Evolutionary conservation across 1,140 invertebrate genomes (phyloP).

Genomic region (Aphelinus atriplicis): DNA sequence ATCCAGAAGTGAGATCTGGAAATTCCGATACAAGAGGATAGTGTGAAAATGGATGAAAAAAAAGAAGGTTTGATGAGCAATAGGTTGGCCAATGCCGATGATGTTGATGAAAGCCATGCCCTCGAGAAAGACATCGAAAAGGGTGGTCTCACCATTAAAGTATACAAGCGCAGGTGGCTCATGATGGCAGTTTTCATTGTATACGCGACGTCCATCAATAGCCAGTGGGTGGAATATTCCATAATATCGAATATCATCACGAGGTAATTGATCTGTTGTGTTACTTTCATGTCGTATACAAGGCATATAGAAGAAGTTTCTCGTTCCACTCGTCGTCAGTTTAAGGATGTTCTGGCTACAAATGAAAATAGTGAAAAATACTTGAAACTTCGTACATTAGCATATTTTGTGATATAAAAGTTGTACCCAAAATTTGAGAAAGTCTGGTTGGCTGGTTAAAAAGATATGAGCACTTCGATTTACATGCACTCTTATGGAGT

Average conservation of each 20-base stretch:
- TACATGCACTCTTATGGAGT: too few species aligned
- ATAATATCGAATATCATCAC: conserved; percentile 68
- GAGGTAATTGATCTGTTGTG: conserved; percentile 47
- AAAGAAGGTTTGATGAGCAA: background rate
- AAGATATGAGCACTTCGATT: too few species aligned
- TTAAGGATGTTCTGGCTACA: too few species aligned
- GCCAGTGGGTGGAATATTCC: conserved; percentile 69
- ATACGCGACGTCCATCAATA: conserved; percentile 67
- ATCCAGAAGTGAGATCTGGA: background rate
- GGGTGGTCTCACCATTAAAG: conserved; percentile 43
- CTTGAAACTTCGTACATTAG: too few species aligned
- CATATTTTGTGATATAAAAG: too few species aligned
- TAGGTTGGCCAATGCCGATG: background rate
- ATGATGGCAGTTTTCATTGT: conserved; percentile 70
- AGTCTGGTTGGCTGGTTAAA: too few species aligned
- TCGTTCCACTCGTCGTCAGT: too few species aligned
- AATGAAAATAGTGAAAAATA: too few species aligned
- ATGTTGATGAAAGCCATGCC: background rate
- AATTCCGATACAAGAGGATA: background rate
- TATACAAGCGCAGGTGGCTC: conserved; percentile 68
- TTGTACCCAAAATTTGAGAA: too few species aligned
- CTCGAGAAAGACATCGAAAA: too few species aligned
- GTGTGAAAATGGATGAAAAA: background rate
- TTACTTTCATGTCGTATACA: background rate
- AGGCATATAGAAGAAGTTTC: background rate